Conservation (phyloP, 2,797 vertebrate species). For the Crenichthys baileyi region DNA sequence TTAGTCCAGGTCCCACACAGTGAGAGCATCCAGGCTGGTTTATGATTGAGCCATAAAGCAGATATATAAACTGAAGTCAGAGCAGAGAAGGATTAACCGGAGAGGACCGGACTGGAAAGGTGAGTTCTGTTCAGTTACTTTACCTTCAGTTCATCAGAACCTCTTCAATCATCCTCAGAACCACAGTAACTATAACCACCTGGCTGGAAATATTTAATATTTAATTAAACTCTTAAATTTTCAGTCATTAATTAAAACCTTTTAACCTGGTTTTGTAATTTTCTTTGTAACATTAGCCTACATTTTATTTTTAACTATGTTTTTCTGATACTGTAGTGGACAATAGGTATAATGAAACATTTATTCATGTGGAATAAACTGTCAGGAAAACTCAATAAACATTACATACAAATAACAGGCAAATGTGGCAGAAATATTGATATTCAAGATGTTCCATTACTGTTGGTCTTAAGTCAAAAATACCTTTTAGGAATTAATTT, state of each 20-base stretch:
- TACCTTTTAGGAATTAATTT: background rate
- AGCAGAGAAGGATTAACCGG: slow-evolving; percentile 24
- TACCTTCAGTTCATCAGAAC: slow-evolving; percentile 5
- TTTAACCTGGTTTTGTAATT: background rate
- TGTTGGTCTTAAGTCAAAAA: background rate
- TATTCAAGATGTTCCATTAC: background rate
- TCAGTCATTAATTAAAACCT: background rate
- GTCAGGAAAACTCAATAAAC: background rate
- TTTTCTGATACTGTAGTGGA: no score
- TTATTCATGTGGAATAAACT: background rate
- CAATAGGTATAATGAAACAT: no score
- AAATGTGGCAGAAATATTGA: background rate
- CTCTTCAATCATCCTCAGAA: background rate
- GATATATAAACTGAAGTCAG: slow-evolving; percentile 57
- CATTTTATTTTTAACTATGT: no score
- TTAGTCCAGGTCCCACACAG: slow-evolving; percentile 12
- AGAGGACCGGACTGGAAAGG: slow-evolving; percentile 42
- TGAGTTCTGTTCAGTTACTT: slow-evolving; percentile 52
- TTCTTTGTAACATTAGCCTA: background rate
- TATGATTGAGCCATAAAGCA: slow-evolving; percentile 62
- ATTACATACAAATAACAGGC: background rate
- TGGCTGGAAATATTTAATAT: background rate
- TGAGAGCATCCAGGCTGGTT: slow-evolving; percentile 36
- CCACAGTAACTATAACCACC: background rate
- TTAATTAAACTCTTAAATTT: background rate